phyloP scores from a whole-genome alignment of 2,797 vertebrate genomes.

The Trematomus bernacchii region DNA sequence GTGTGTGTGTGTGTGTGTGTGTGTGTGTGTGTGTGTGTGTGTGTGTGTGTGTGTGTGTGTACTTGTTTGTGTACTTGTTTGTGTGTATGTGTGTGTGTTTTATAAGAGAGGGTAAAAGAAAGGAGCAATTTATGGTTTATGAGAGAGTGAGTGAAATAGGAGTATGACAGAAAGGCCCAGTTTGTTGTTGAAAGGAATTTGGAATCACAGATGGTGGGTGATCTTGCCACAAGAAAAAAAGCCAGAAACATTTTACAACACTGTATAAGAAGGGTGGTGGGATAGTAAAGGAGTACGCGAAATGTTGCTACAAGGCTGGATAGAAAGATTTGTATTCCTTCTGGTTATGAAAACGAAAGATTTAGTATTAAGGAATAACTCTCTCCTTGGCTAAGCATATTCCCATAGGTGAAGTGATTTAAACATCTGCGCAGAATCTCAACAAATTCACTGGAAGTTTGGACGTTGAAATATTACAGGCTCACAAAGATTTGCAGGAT shows the following conservation, averaged over 20 bases:
- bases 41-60: slow-evolving; percentile 18
- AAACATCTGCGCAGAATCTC: slow-evolving; percentile 54
- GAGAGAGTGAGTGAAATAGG: slow-evolving; percentile 53
- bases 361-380: slow-evolving; percentile 20
- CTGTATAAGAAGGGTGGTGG: background rate
- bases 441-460: slow-evolving; percentile 38
- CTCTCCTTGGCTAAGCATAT: slow-evolving; percentile 22
- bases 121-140: slow-evolving; percentile 63
- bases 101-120: slow-evolving; percentile 40
- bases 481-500: slow-evolving; percentile 28
- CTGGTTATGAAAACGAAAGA: slow-evolving; percentile 13
- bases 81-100: slow-evolving; percentile 16
- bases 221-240: slow-evolving; percentile 58
- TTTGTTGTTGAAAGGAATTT: slow-evolving; percentile 61
- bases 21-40: slow-evolving; percentile 24
- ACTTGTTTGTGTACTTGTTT: background rate
- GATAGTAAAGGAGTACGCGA: background rate
- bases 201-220: slow-evolving; percentile 27
- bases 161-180: slow-evolving; percentile 54
- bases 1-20: slow-evolving; percentile 9
- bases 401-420: slow-evolving; percentile 15
- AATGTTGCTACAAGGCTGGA: slow-evolving; percentile 10
- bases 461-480: slow-evolving; percentile 20
- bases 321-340: slow-evolving; percentile 25
- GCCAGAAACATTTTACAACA: slow-evolving; percentile 42